Evolutionary conservation across 2,888 invertebrate species (phyloP).

Genomic region (Drosophila limbata): DNA sequence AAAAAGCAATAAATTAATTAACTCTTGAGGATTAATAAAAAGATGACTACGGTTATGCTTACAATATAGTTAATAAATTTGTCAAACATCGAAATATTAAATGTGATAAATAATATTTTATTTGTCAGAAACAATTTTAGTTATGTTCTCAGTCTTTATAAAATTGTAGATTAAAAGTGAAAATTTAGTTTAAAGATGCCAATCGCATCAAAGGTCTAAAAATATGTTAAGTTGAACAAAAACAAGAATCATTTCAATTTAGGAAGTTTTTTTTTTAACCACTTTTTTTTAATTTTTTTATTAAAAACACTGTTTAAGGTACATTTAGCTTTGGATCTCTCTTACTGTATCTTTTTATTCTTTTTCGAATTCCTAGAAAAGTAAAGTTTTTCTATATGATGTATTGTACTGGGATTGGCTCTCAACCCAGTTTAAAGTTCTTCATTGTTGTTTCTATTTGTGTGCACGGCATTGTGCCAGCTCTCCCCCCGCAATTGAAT

Average conservation of each 20-base stretch:
- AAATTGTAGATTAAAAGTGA: too few species aligned
- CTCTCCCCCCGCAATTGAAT: slow-evolving; percentile 31
- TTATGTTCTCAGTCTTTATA: too few species aligned
- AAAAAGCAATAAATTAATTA: too few species aligned
- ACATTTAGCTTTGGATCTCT: background rate
- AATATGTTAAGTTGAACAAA: too few species aligned
- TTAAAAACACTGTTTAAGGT: background rate
- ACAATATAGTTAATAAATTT: background rate
- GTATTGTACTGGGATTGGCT: slow-evolving; percentile 11
- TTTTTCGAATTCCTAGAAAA: background rate
- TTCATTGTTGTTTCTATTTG: slow-evolving; percentile 43
- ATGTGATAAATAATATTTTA: too few species aligned
- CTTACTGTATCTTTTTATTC: too few species aligned
- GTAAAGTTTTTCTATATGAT: slow-evolving; percentile 15
- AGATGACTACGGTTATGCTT: background rate
- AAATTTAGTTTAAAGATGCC: too few species aligned
- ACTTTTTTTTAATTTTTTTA: too few species aligned
- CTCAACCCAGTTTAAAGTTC: slow-evolving; percentile 45
- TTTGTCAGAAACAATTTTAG: background rate
- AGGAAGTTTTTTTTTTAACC: background rate
- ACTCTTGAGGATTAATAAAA: too few species aligned
- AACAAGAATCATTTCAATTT: background rate
- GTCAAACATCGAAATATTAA: background rate
- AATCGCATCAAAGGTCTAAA: too few species aligned
- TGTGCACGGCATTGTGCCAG: slow-evolving; percentile 36